phyloP scores from a whole-genome alignment of 2,113 vertebrate genomes.

The Cercocebus atys region DNA sequence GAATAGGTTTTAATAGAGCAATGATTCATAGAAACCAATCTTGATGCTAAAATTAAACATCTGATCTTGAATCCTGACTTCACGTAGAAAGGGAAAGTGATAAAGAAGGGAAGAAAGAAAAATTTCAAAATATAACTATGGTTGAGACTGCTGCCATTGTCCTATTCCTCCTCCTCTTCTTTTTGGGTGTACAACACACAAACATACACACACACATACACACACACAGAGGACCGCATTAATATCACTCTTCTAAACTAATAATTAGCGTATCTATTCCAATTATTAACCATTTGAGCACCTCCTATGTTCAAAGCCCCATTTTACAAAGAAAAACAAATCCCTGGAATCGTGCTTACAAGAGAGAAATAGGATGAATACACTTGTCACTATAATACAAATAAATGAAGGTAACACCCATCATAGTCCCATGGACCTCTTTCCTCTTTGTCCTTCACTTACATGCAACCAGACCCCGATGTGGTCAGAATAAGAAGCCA shows the following conservation, averaged over 20 bases:
- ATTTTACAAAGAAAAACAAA: conserved; percentile 25
- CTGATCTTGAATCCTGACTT: neutral
- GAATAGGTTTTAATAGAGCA: neutral
- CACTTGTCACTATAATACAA: neutral
- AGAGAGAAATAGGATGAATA: neutral
- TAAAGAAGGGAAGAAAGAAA: neutral
- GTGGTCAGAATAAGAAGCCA: neutral
- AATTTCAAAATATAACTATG: neutral
- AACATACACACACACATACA: neutral
- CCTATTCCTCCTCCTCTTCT: neutral
- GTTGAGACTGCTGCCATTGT: neutral
- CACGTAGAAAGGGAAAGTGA: neutral
- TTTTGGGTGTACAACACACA: neutral
- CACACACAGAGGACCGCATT: neutral
- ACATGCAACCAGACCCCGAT: neutral
- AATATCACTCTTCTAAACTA: neutral
- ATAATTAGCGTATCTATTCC: conserved; percentile 21
- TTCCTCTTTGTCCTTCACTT: neutral
- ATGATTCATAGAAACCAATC: neutral
- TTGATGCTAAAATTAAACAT: neutral
- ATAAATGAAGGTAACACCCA: neutral
- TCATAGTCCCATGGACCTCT: neutral
- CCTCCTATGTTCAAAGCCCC: neutral
- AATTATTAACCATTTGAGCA: conserved; percentile 25
- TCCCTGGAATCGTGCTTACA: neutral